Conservation (phyloP, 2,113 vertebrate genomes). For the Burhinus bistriatus region DNA sequence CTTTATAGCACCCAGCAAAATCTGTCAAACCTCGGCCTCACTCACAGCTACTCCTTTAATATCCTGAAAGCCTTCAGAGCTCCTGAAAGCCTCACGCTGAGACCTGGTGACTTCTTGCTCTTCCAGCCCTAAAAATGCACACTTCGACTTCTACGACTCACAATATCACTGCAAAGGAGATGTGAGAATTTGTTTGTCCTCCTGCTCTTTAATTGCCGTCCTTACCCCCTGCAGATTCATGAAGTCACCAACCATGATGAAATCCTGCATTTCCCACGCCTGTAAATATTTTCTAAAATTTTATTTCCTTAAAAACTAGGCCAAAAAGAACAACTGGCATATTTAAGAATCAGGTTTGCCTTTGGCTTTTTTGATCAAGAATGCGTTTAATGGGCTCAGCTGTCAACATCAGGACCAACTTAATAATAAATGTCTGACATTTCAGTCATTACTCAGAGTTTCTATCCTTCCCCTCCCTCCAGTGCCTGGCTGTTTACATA, state of each 20-base stretch:
- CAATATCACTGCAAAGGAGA: neutral
- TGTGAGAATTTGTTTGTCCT: neutral
- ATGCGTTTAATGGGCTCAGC: conserved; percentile 29
- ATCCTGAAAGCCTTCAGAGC: neutral
- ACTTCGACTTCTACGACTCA: neutral
- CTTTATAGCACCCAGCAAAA: conserved; percentile 4
- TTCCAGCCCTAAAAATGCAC: neutral
- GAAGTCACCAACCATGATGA: neutral
- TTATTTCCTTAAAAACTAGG: conserved; percentile 22
- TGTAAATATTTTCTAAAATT: conserved; percentile 1
- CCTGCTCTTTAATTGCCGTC: neutral
- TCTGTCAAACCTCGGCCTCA: neutral
- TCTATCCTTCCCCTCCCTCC: neutral
- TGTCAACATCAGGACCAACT: neutral
- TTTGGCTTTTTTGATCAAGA: conserved; percentile 46
- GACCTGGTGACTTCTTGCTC: neutral
- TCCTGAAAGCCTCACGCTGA: neutral
- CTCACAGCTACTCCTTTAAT: neutral
- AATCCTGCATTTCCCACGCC: neutral
- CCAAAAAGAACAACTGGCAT: conserved; percentile 21
- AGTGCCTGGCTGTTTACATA: neutral
- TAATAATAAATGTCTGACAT: conserved; percentile 47
- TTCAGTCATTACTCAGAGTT: neutral
- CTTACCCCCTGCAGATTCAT: neutral
- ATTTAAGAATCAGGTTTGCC: conserved; percentile 36